These are phyloP conservation scores for Plecotus auritus DNA, from an alignment of 2,113 vertebrate species.

Conservation along the genomic window DNA sequence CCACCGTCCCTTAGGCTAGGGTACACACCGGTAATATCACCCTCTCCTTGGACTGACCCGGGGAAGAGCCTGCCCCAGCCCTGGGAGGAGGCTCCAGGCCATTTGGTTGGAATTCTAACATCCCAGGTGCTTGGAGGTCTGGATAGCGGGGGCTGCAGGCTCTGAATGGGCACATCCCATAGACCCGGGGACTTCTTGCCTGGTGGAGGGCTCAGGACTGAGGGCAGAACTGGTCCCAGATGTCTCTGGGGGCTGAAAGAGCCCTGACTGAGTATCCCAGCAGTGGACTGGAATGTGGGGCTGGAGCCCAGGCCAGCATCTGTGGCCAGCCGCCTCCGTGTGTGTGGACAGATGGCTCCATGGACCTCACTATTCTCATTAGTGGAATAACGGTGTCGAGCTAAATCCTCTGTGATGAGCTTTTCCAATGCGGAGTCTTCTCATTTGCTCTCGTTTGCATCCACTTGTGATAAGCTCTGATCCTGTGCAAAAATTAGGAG, in stretches of 20 bases:
- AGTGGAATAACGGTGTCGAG: neutral
- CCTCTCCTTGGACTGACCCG: neutral
- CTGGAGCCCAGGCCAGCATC: neutral
- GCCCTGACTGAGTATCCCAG: accelerated
- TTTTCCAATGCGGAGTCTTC: neutral
- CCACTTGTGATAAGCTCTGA: neutral
- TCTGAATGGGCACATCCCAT: neutral
- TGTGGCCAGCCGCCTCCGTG: accelerated
- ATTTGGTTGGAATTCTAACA: neutral
- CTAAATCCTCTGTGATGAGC: neutral
- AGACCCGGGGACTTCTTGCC: neutral
- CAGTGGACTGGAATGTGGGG: neutral
- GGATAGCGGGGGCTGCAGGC: neutral
- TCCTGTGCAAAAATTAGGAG: neutral
- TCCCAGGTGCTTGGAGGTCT: neutral
- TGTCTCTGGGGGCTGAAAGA: neutral
- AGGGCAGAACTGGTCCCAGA: neutral
- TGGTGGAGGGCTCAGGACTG: neutral
- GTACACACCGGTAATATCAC: too few species aligned
- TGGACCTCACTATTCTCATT: neutral
- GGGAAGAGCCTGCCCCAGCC: neutral
- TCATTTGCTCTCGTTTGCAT: neutral
- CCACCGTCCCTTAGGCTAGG: neutral
- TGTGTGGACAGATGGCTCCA: neutral
- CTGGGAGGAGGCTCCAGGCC: neutral